Evolutionary conservation across 2,888 invertebrate genomes (phyloP).

Genomic region (Alloplasta piceator): DNA sequence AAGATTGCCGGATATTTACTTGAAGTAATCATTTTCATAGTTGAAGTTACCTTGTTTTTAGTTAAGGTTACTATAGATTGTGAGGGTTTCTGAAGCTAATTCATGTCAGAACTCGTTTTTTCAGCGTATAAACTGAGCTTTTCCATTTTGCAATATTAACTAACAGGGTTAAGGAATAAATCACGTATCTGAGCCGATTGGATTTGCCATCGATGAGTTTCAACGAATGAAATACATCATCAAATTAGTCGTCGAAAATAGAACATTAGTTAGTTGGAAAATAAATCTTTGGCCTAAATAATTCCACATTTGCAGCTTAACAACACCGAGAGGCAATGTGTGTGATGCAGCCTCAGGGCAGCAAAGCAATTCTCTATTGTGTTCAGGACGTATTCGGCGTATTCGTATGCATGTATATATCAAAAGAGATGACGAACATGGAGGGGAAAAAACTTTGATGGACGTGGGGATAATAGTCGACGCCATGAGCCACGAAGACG

Average conservation of each 20-base stretch:
- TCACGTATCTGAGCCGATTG: constrained; percentile 1
- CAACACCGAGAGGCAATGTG: too few relatives aligned
- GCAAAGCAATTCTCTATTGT: constrained; percentile 38
- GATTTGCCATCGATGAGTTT: constrained; percentile 25
- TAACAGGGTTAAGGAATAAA: neutral
- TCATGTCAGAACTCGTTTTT: too few relatives aligned
- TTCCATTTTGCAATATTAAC: constrained; percentile 9
- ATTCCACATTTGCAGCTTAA: too few relatives aligned
- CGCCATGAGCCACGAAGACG: constrained; percentile 58
- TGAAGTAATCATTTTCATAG: too few relatives aligned
- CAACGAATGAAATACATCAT: constrained; percentile 27
- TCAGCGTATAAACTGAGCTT: constrained; percentile 4
- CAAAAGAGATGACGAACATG: constrained; percentile 25
- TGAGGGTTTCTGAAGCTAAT: too few relatives aligned
- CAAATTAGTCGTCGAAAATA: constrained; percentile 7
- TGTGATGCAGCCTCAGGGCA: constrained; percentile 47
- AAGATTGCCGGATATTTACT: too few relatives aligned
- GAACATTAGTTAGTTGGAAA: too few relatives aligned
- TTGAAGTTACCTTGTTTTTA: too few relatives aligned
- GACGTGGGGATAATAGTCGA: constrained; percentile 65
- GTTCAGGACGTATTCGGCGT: constrained; percentile 16
- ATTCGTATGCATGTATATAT: constrained; percentile 25
- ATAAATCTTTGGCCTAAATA: too few relatives aligned
- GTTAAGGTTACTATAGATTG: too few relatives aligned
- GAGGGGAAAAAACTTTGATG: constrained; percentile 60